Conservation (phyloP, 2,797 vertebrate genomes). For the Lacerta bilineata region DNA sequence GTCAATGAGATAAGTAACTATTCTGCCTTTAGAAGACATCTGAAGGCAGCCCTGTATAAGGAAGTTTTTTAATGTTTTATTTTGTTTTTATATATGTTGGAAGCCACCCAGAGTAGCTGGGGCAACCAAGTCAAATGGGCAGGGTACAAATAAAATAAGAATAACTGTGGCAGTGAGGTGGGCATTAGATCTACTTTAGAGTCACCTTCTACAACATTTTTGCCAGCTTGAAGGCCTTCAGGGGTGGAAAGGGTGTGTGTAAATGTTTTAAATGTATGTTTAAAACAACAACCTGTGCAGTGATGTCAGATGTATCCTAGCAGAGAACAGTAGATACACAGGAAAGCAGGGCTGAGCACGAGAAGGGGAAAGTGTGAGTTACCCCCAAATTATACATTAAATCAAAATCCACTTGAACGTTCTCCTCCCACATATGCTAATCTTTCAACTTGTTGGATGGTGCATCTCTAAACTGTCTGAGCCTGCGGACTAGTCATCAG, state of each 20-base stretch:
- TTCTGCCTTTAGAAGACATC: too few species aligned
- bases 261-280: slow-evolving; percentile 3
- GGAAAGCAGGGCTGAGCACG: neutral
- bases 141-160: too few species aligned
- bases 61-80: too few species aligned
- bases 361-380: neutral
- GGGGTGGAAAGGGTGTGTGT: slow-evolving; percentile 8
- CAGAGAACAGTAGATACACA: neutral
- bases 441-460: neutral
- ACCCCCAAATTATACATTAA: neutral
- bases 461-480: neutral
- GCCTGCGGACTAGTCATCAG: neutral
- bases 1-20: too few species aligned
- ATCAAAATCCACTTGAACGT: slow-evolving; percentile 10
- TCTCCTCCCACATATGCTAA: neutral
- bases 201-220: too few species aligned
- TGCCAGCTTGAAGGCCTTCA: slow-evolving; percentile 57
- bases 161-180: neutral
- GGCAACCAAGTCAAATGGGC: too few species aligned
- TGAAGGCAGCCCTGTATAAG: too few species aligned
- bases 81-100: too few species aligned
- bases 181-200: neutral
- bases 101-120: too few species aligned
- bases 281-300: slow-evolving; percentile 62
- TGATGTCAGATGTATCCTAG: slow-evolving; percentile 5